A percentile compares a stretch with the other conserved stretches of the same genome.
Evolutionary conservation across 2,888 invertebrate species (phyloP).

Genomic region (Phortica magna): DNA sequence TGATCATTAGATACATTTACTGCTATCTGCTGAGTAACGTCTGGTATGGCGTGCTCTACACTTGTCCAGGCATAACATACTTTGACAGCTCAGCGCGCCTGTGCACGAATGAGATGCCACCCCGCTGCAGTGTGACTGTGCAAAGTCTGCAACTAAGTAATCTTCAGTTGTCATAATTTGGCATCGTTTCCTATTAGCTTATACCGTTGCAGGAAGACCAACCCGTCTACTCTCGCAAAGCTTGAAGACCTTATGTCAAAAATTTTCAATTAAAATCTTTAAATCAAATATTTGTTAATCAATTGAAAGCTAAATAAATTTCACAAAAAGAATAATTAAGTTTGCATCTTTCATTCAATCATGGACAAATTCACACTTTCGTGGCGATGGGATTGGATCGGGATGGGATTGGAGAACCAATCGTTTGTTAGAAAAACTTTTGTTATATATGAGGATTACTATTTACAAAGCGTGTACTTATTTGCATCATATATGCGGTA

Average conservation of each 20-base stretch:
- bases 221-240: not conserved
- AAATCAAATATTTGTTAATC: not conserved
- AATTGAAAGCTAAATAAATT: not conserved
- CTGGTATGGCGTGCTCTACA: slow-evolving; percentile 54
- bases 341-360: not conserved
- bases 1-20: slow-evolving; percentile 49
- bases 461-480: no score
- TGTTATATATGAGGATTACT: no score
- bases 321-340: not conserved
- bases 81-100: slow-evolving; percentile 46
- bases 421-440: no score
- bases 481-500: no score
- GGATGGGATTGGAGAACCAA: no score
- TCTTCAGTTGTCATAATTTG: not conserved
- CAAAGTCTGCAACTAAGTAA: not conserved
- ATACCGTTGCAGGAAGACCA: no score
- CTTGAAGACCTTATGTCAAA: no score
- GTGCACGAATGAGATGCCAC: slow-evolving; percentile 45
- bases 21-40: slow-evolving; percentile 40
- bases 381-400: no score
- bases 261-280: not conserved
- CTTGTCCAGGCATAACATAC: slow-evolving; percentile 57
- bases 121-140: slow-evolving; percentile 26
- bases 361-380: no score
- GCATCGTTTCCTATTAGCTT: no score